Evolutionary conservation across 2,113 vertebrate species (phyloP).

Genomic region (Ceyx melanurus): DNA sequence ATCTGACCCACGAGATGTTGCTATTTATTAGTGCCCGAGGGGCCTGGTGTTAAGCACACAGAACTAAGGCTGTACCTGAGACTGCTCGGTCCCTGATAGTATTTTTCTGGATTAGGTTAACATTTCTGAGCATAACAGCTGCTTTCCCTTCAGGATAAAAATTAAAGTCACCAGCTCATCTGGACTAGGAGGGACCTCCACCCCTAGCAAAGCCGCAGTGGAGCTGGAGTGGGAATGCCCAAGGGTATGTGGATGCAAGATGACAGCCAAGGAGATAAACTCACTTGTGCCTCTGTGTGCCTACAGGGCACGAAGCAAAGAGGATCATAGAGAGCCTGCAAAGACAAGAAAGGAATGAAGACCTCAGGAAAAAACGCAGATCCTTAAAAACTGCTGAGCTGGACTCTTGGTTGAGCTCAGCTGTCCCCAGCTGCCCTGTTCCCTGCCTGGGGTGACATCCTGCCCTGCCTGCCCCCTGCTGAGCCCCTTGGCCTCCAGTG

Average conservation of each 20-base stretch:
- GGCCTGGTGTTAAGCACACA: not conserved
- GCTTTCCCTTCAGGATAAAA: not conserved
- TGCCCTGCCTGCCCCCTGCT: rapidly evolving
- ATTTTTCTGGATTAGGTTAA: not conserved
- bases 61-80: not conserved
- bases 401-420: not conserved
- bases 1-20: not conserved
- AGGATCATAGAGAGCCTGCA: not conserved
- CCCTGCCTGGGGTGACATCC: not conserved
- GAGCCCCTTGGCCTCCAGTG: not conserved
- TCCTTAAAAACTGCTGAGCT: not conserved
- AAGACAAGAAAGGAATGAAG: not conserved
- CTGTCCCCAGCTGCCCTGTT: not conserved
- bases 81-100: not conserved
- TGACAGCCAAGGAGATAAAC: not conserved
- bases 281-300: not conserved
- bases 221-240: not conserved
- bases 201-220: not conserved
- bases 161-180: not conserved
- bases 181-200: not conserved
- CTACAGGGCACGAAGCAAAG: not conserved
- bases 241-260: not conserved
- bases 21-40: not conserved
- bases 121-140: not conserved
- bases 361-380: not conserved